A percentile compares a stretch with the other conserved stretches of the same genome.
phyloP scores from a whole-genome alignment of 1,140 invertebrate genomes.

The Neomicropteryx cornuta region DNA sequence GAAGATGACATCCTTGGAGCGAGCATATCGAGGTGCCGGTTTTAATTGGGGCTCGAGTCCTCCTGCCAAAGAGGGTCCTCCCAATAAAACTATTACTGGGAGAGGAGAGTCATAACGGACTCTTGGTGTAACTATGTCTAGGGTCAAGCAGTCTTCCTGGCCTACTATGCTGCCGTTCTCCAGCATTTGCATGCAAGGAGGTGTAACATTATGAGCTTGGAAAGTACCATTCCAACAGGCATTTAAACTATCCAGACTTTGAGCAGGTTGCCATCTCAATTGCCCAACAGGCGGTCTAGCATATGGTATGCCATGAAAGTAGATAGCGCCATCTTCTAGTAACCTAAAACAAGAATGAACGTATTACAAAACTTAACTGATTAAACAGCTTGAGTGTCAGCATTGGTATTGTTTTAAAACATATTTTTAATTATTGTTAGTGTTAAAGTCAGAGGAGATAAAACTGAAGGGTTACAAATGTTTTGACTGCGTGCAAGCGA shows the following conservation, averaged over 20 bases:
- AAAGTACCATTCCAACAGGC: constrained; percentile 74
- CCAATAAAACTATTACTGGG: constrained; percentile 73
- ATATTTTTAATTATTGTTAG: constrained; percentile 3
- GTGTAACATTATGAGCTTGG: constrained; percentile 51
- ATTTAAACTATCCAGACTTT: constrained; percentile 49
- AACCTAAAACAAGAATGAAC: constrained; percentile 35
- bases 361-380: constrained; percentile 4
- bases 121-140: constrained; percentile 66
- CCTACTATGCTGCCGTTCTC: constrained; percentile 52
- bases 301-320: constrained; percentile 78
- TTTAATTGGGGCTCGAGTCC: constrained; percentile 53
- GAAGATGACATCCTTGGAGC: constrained; percentile 68
- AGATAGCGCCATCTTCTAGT: constrained; percentile 61
- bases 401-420: constrained; percentile 5
- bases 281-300: constrained; percentile 63
- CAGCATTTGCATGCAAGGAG: constrained; percentile 55
- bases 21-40: constrained; percentile 52
- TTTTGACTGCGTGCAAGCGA: no score
- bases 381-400: constrained; percentile 1
- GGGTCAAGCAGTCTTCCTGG: constrained; percentile 66
- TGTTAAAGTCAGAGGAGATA: constrained; percentile 7
- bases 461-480: no score
- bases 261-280: constrained; percentile 60
- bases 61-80: constrained; percentile 62
- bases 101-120: constrained; percentile 60